Conservation (phyloP, 2,113 vertebrate genomes). For the Petromus typicus region DNA sequence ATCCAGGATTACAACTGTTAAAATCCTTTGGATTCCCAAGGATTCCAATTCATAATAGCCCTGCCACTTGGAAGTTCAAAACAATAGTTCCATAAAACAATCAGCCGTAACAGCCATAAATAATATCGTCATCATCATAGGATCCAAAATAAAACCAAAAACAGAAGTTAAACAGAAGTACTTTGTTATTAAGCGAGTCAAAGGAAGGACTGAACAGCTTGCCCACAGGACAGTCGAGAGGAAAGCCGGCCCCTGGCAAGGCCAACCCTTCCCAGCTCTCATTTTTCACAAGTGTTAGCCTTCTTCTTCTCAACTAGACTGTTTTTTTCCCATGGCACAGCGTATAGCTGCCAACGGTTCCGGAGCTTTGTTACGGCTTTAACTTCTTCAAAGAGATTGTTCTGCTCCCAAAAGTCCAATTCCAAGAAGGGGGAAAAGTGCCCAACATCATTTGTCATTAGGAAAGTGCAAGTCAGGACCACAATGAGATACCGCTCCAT, state of each 20-base stretch:
- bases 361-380: background rate
- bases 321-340: background rate
- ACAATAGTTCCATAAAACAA: conserved; percentile 25
- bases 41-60: background rate
- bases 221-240: background rate
- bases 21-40: conserved; percentile 60
- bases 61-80: conserved; percentile 26
- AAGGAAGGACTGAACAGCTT: background rate
- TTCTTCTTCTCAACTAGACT: background rate
- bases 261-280: background rate
- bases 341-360: background rate
- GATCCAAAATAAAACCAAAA: background rate
- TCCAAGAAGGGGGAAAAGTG: background rate
- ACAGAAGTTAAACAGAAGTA: background rate
- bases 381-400: background rate
- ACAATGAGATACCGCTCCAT: background rate
- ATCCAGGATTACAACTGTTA: conserved; percentile 58
- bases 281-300: background rate
- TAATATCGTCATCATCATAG: background rate
- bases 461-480: conserved; percentile 4
- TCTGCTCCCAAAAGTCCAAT: background rate
- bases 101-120: background rate
- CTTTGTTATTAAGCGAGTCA: background rate
- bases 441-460: background rate
- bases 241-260: background rate